Evolutionary conservation across 2,888 invertebrate species (phyloP).

Genomic region (Parnassius orleans): DNA sequence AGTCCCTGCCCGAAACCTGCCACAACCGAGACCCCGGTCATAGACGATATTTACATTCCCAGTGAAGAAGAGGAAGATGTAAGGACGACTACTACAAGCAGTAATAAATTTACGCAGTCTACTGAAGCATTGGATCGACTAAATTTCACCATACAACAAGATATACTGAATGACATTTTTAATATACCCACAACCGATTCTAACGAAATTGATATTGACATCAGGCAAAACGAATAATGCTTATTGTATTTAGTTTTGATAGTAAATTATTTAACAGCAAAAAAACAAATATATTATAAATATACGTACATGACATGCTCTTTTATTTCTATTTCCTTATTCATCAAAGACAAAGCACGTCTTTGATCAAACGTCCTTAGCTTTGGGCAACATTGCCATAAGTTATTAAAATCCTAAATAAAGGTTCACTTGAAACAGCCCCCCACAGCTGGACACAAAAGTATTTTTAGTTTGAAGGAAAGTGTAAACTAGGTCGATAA

Average conservation of each 20-base stretch:
- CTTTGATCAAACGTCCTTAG: too few relatives aligned
- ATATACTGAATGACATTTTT: constrained; percentile 17
- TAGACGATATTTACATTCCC: constrained; percentile 4
- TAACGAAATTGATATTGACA: constrained; percentile 15
- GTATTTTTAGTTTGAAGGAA: too few relatives aligned
- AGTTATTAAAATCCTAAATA: too few relatives aligned
- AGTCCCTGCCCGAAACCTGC: constrained; percentile 21
- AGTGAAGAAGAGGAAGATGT: constrained; percentile 2
- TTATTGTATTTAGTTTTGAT: neutral
- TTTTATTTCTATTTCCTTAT: neutral
- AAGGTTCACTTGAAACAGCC: too few relatives aligned
- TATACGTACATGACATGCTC: neutral
- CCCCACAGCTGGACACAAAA: too few relatives aligned
- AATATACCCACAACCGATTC: constrained; percentile 10
- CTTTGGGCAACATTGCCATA: too few relatives aligned
- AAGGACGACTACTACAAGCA: neutral
- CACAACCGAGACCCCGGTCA: constrained; percentile 2
- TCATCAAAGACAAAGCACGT: too few relatives aligned
- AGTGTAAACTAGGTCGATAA: too few relatives aligned
- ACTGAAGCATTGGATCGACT: constrained; percentile 6
- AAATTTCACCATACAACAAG: constrained; percentile 16
- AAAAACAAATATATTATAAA: neutral
- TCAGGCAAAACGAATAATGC: constrained; percentile 8
- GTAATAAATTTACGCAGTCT: neutral
- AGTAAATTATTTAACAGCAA: constrained; percentile 6